A percentile compares a stretch with the other conserved stretches of the same genome.
Evolutionary conservation across 2,113 vertebrate genomes (phyloP).

Genomic region (Hydrolagus affinis): DNA sequence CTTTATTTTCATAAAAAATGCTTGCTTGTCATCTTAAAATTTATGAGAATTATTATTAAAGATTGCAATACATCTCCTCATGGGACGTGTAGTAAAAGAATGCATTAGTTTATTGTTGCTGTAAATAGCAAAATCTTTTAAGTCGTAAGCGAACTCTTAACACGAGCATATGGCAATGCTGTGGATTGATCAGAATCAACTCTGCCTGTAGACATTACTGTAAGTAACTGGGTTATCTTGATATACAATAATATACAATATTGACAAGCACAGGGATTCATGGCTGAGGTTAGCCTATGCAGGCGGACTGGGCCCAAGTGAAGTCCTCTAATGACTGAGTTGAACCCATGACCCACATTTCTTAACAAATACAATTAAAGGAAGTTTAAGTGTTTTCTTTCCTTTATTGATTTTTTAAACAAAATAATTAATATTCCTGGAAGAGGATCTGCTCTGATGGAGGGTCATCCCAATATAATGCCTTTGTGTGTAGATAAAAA

Average conservation of each 20-base stretch:
- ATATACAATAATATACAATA: neutral
- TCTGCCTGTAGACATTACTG: constrained; percentile 1
- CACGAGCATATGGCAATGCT: constrained; percentile 6
- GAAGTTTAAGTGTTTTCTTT: neutral
- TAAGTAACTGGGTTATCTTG: constrained; percentile 26
- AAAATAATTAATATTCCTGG: constrained; percentile 23
- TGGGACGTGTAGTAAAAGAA: constrained; percentile 68
- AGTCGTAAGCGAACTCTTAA: constrained; percentile 34
- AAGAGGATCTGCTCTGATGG: neutral
- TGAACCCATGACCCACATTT: neutral
- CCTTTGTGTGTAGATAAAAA: neutral
- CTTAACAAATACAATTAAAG: neutral
- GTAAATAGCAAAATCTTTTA: constrained; percentile 74
- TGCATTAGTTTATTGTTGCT: constrained; percentile 64
- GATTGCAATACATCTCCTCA: constrained; percentile 68
- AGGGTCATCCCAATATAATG: neutral
- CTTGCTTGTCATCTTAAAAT: constrained; percentile 61
- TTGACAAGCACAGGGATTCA: constrained; percentile 15
- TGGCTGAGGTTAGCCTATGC: neutral
- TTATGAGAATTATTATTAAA: constrained; percentile 76
- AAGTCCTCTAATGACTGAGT: neutral
- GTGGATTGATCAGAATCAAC: constrained; percentile 26
- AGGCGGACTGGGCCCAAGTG: neutral
- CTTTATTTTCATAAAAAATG: constrained; percentile 62
- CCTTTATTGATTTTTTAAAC: neutral